These are phyloP conservation scores for Crocidura indochinensis DNA, from an alignment of 2,797 vertebrate genomes.

Conservation along the genomic window DNA sequence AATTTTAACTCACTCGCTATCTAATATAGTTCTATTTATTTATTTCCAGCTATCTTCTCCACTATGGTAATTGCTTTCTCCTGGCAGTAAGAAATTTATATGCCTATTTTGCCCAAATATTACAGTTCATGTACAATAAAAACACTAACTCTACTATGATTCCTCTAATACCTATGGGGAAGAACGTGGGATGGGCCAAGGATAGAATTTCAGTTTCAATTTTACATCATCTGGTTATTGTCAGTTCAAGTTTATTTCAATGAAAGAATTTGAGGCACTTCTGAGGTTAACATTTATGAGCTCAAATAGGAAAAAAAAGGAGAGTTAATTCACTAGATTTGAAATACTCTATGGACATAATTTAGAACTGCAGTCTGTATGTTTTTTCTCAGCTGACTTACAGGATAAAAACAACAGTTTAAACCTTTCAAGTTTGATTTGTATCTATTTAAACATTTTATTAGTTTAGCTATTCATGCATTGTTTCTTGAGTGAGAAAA, in stretches of 20 bases:
- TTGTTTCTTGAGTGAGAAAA: constrained; percentile 77
- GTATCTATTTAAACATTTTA: constrained; percentile 79
- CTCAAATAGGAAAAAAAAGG: constrained; percentile 55
- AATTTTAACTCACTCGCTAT: constrained; percentile 75
- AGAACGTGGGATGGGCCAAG: constrained; percentile 76
- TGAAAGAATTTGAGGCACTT: constrained; percentile 82
- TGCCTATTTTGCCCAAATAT: constrained; percentile 79
- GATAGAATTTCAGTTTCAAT: constrained; percentile 80
- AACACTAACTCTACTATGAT: constrained; percentile 67
- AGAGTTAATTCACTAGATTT: constrained; percentile 77
- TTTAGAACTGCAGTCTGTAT: constrained; percentile 78
- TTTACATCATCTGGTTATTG: constrained; percentile 84
- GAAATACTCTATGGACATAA: constrained; percentile 82
- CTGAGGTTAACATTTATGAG: constrained; percentile 84
- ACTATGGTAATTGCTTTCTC: constrained; percentile 81
- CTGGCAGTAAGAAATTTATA: constrained; percentile 83
- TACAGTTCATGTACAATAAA: constrained; percentile 75
- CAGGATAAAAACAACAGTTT: constrained; percentile 84
- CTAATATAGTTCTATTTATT: constrained; percentile 83
- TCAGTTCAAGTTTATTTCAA: constrained; percentile 83
- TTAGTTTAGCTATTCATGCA: constrained; percentile 81
- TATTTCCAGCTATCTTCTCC: constrained; percentile 74
- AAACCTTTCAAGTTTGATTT: constrained; percentile 81
- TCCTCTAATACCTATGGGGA: constrained; percentile 81
- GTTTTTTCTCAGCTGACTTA: constrained; percentile 80